These are phyloP conservation scores for Rhinophrynus dorsalis DNA, from an alignment of 2,797 vertebrate species.

Conservation along the genomic window DNA sequence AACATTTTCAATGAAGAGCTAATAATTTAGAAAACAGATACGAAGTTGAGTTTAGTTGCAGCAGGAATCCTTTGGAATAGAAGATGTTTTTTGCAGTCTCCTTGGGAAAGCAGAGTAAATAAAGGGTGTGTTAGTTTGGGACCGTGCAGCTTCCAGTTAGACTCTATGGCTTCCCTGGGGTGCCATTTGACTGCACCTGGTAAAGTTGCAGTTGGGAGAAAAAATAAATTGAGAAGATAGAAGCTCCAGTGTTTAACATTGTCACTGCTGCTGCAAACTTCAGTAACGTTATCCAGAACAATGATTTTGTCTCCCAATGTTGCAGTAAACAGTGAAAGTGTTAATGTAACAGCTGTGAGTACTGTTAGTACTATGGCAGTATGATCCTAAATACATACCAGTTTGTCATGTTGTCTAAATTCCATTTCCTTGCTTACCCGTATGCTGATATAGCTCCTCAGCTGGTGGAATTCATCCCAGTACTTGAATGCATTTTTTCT, in stretches of 20 bases:
- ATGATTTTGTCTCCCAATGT: background rate
- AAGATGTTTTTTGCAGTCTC: background rate
- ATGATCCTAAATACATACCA: background rate
- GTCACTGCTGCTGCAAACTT: background rate
- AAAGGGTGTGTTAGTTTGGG: background rate
- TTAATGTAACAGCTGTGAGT: background rate
- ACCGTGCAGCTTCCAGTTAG: background rate
- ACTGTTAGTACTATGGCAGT: background rate
- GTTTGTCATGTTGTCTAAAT: background rate
- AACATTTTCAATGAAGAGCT: too few relatives aligned
- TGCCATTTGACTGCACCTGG: constrained; percentile 29
- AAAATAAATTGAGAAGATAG: background rate
- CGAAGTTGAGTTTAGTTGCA: too few relatives aligned
- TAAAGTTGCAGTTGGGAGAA: background rate
- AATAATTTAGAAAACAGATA: too few relatives aligned
- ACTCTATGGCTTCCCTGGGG: constrained; percentile 14
- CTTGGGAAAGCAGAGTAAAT: background rate
- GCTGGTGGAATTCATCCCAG: background rate
- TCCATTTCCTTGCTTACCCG: background rate
- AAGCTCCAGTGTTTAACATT: background rate
- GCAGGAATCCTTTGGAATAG: background rate
- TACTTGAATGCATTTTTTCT: background rate
- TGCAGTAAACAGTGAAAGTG: background rate
- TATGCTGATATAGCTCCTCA: background rate
- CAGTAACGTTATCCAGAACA: background rate